These are phyloP conservation scores for Callimorpha dominula DNA, from an alignment of 2,888 invertebrate genomes.

Conservation along the genomic window DNA sequence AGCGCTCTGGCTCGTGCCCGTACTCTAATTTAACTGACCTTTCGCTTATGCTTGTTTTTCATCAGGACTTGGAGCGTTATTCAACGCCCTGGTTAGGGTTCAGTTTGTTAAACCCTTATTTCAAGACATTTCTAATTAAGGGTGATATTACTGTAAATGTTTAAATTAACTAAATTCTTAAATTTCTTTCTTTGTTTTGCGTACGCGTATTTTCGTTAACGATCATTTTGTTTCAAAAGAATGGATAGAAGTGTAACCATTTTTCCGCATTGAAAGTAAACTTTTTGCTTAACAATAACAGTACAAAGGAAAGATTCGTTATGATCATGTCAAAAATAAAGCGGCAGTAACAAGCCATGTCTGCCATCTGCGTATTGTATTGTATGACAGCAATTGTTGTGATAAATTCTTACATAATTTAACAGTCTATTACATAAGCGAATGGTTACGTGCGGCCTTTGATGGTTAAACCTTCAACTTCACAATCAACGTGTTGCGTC, in stretches of 20 bases:
- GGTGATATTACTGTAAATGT: conserved; percentile 28
- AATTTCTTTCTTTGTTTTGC: conserved; percentile 21
- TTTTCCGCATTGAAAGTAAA: conserved; percentile 4
- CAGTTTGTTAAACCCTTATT: conserved; percentile 25
- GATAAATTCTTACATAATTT: not conserved
- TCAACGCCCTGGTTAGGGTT: conserved; percentile 21
- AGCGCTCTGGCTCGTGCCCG: not conserved
- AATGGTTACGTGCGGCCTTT: not conserved
- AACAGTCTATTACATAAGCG: not conserved
- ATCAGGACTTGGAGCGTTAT: conserved; percentile 30
- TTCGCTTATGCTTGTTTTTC: conserved; percentile 32
- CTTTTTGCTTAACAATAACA: conserved; percentile 3
- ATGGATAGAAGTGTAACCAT: conserved; percentile 10
- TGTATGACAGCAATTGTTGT: not conserved
- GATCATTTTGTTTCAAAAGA: conserved; percentile 6
- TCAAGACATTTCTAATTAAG: conserved; percentile 30
- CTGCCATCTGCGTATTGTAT: conserved; percentile 7
- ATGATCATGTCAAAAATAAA: conserved; percentile 12
- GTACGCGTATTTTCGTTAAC: conserved; percentile 1
- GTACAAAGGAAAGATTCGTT: conserved; percentile 9
- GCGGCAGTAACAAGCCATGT: conserved; percentile 6
- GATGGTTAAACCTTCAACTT: not conserved
- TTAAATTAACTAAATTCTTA: conserved; percentile 10
- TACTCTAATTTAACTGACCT: conserved; percentile 25
- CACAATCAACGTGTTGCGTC: not conserved